Evolutionary conservation across 2,797 vertebrate genomes (phyloP), one percentile per base, ranked within the genome.

Genomic region (Brachyalestes nurse): DNA sequence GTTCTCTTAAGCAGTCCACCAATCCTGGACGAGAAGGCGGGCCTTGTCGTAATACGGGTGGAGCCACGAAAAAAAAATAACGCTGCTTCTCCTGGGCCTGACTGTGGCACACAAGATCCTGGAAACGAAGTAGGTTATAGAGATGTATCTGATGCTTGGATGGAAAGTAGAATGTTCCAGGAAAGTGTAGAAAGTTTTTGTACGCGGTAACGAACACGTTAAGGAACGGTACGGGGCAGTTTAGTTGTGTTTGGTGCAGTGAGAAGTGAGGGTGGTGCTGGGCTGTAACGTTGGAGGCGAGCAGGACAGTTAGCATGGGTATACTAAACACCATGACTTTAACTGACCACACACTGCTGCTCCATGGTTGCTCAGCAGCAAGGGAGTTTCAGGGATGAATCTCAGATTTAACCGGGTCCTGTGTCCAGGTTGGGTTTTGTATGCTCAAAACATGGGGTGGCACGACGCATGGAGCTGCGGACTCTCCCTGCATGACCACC

Each of bases 51-150:
- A 65, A 40, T 8, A 65, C 62, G 34, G 34, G 62, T 40, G 62
- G 62, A 19, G 28, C 13, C 17, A 57, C 4, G 47, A 51, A 51
- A 13, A 62, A 62, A 25, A 57, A 57, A 57, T 17, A 53, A 61
- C 61, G 61, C 34, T 17, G 34, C 62, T 65, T 65, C 62, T 65
- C 62, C 62, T 13, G 83, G 94, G 94, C 93, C 94, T 86, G 73
- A 80, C 83, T 42, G n/a, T 14, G 85, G 72, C 76, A 77, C 83
- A 91, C 87, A 67, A 88, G 90, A 93, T 87, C 90, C 87, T 85
- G 45, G 85, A 38, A 90, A 87, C 34, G 91, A 92, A 93, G 92
- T 93, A 91, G 92, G 92, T 92, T 86, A 90, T 81, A 84, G 83
- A 85, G 87, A 88, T 80, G 6, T 77, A 77, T 84, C 47, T 14